These are phyloP conservation scores for Anhinga anhinga DNA, from an alignment of 2,113 vertebrate species.

Conservation along the genomic window DNA sequence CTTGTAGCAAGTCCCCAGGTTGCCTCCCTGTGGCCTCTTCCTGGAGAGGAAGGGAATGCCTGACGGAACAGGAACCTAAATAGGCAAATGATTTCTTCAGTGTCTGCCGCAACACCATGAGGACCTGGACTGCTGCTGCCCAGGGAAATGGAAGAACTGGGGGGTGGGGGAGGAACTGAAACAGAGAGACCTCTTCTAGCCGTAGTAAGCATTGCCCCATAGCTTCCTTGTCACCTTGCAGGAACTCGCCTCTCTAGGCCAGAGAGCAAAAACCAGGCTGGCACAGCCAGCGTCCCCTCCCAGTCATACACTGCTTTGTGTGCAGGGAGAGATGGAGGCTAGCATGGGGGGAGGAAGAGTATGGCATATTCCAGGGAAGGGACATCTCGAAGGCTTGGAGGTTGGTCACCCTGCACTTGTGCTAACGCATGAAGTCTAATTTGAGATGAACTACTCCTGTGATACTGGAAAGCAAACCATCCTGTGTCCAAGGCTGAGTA, in stretches of 20 bases:
- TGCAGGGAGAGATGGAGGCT: neutral
- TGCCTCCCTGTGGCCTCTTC: neutral
- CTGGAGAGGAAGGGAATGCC: neutral
- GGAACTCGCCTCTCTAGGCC: neutral
- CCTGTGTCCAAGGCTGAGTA: neutral
- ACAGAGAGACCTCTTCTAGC: neutral
- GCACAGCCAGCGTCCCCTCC: neutral
- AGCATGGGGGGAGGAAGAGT: neutral
- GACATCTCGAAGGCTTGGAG: neutral
- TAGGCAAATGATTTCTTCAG: neutral
- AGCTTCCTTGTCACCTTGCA: neutral
- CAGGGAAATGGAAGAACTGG: neutral
- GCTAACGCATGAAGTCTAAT: neutral
- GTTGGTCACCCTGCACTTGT: neutral
- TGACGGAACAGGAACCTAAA: neutral
- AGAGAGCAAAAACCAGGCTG: neutral
- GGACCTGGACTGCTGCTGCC: neutral
- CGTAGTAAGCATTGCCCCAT: neutral
- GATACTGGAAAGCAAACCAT: constrained; percentile 14
- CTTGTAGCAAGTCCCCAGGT: neutral
- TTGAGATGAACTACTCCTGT: neutral
- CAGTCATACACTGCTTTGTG: neutral
- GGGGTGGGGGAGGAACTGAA: neutral
- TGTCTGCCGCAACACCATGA: neutral
- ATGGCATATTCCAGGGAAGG: neutral